phyloP scores from a whole-genome alignment of 2,888 invertebrate genomes.

The Epirrhoe alternata region DNA sequence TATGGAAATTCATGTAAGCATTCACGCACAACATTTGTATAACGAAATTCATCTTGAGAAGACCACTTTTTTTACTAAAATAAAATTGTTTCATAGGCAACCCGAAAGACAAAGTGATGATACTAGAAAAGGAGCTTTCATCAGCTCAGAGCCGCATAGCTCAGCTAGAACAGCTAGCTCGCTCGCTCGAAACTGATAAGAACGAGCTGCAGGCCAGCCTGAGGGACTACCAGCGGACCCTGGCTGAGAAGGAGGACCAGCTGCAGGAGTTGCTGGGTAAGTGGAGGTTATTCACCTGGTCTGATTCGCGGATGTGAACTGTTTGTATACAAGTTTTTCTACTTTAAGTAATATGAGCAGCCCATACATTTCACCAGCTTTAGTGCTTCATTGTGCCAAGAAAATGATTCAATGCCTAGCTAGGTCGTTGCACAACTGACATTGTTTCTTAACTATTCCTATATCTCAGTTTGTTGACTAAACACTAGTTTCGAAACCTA shows the following conservation, averaged over 20 bases:
- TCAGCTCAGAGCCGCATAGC: conserved; percentile 66
- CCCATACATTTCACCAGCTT: not conserved
- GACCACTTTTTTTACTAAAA: too few species aligned
- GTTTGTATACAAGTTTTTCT: too few species aligned
- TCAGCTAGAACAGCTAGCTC: conserved; percentile 72
- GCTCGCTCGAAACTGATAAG: conserved; percentile 86
- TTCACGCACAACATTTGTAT: not conserved
- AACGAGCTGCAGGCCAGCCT: conserved; percentile 88
- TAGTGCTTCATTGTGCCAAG: not conserved
- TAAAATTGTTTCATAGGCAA: conserved; percentile 58
- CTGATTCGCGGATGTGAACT: too few species aligned
- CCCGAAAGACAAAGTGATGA: conserved; percentile 74
- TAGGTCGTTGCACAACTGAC: not conserved
- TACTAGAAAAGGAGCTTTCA: conserved; percentile 73
- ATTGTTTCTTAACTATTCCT: not conserved
- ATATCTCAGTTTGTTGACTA: conserved; percentile 23
- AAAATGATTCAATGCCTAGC: too few species aligned
- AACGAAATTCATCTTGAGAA: too few species aligned
- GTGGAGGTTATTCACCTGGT: conserved; percentile 25
- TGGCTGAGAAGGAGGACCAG: conserved; percentile 74
- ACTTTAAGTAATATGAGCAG: too few species aligned
- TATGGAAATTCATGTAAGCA: conserved; percentile 76
- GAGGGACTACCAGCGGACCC: conserved; percentile 82
- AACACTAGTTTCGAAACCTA: conserved; percentile 50
- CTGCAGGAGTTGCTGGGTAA: conserved; percentile 74